Conservation (phyloP, 1,140 invertebrate genomes). For the Eubasilissa regina region DNA sequence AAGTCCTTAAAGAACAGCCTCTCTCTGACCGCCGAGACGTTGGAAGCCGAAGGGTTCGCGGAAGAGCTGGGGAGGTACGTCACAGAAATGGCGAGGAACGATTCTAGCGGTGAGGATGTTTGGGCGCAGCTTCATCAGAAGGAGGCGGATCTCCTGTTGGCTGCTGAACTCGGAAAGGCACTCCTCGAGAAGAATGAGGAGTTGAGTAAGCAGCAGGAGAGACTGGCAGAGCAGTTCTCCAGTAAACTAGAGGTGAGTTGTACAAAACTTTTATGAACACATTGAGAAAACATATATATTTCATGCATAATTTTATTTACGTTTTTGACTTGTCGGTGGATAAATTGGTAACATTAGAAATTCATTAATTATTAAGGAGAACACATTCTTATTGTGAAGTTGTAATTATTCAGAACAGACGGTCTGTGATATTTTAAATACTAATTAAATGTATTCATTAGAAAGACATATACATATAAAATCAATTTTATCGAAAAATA, state of each 20-base stretch:
- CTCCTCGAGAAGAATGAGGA: constrained; percentile 95
- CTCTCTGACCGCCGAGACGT: constrained; percentile 58
- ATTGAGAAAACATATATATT: too few species aligned
- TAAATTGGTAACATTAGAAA: too few species aligned
- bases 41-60: constrained; percentile 72
- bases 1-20: constrained; percentile 42
- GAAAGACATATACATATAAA: too few species aligned
- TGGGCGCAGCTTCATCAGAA: constrained; percentile 91
- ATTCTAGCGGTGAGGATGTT: constrained; percentile 78
- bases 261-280: not conserved
- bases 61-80: constrained; percentile 75
- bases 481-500: too few species aligned
- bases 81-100: constrained; percentile 72
- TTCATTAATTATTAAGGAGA: too few species aligned
- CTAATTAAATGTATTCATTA: too few species aligned
- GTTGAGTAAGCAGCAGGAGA: constrained; percentile 88
- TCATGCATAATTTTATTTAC: too few species aligned
- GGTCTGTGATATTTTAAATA: too few species aligned
- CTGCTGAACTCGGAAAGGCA: constrained; percentile 95
- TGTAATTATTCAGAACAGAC: too few species aligned
- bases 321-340: too few species aligned
- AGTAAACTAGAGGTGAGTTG: constrained; percentile 91
- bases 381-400: too few species aligned
- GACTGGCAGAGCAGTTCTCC: constrained; percentile 90
- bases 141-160: constrained; percentile 92